A percentile compares a stretch with the other conserved stretches of the same genome.
Evolutionary conservation across 2,113 vertebrate species (phyloP).

Genomic region (Solea senegalensis): DNA sequence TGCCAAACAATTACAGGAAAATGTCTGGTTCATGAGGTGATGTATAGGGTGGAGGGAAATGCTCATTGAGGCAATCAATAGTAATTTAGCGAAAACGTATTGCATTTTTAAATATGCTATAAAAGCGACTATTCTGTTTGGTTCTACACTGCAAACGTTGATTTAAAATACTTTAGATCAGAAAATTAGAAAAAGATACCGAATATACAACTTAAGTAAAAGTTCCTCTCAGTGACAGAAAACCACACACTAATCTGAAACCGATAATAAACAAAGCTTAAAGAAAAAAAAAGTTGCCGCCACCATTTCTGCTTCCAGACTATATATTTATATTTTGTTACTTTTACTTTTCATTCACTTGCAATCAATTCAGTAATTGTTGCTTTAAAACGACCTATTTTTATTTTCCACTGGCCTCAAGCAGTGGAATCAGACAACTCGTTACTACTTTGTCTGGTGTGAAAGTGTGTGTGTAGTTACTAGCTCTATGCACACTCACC

Average conservation of each 20-base stretch:
- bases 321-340: slow-evolving; percentile 8
- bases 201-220: background rate
- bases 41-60: too few species aligned
- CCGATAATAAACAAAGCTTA: background rate
- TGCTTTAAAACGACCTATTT: slow-evolving; percentile 44
- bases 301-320: background rate
- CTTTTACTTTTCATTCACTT: slow-evolving; percentile 32
- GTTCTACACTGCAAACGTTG: background rate
- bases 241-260: background rate
- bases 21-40: too few species aligned
- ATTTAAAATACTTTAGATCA: background rate
- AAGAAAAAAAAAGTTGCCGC: slow-evolving; percentile 3
- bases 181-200: background rate
- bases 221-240: background rate
- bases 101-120: too few species aligned
- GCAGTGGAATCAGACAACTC: slow-evolving; percentile 49
- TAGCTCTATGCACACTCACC: background rate
- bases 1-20: too few species aligned
- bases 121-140: background rate
- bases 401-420: slow-evolving; percentile 42
- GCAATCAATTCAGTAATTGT: slow-evolving; percentile 32
- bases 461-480: background rate
- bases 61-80: too few species aligned
- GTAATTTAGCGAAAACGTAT: too few species aligned
- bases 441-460: background rate